Evolutionary conservation across 2,888 invertebrate genomes (phyloP).

Genomic region (Phyllotreta cruciferae): DNA sequence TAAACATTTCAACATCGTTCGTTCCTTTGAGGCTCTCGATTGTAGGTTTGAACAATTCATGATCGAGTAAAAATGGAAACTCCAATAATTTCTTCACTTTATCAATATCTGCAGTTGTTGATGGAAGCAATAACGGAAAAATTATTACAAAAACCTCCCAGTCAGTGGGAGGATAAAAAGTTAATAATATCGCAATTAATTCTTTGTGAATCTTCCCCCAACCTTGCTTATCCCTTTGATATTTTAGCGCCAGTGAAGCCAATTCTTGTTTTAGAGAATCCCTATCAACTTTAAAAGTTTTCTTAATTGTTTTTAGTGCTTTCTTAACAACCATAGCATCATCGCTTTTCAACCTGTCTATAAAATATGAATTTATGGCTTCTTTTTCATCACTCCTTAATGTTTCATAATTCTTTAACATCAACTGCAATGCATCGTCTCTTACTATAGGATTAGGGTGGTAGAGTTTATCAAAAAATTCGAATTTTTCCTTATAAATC

Average conservation of each 20-base stretch:
- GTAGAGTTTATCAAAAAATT: constrained; percentile 74
- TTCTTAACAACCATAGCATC: constrained; percentile 68
- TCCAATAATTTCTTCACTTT: constrained; percentile 60
- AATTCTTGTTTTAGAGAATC: constrained; percentile 60
- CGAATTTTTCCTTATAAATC: constrained; percentile 46
- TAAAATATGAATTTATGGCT: constrained; percentile 70
- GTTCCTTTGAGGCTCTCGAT: constrained; percentile 27
- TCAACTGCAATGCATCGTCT: constrained; percentile 69
- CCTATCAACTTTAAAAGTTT: constrained; percentile 39
- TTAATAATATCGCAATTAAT: constrained; percentile 45
- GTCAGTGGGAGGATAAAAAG: constrained; percentile 57
- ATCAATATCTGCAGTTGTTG: constrained; percentile 57
- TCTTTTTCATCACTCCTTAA: constrained; percentile 64
- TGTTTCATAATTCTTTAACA: constrained; percentile 64
- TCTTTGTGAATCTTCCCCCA: constrained; percentile 58
- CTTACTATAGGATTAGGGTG: constrained; percentile 74
- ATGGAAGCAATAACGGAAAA: constrained; percentile 70
- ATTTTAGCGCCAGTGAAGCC: constrained; percentile 63
- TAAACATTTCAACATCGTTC: constrained; percentile 38
- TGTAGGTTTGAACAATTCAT: constrained; percentile 45
- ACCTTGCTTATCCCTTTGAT: constrained; percentile 50
- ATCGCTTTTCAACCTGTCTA: constrained; percentile 74
- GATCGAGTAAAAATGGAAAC: constrained; percentile 59
- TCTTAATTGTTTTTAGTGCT: constrained; percentile 60
- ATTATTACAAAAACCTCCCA: constrained; percentile 66